Evolutionary conservation across 2,888 invertebrate species (phyloP), one percentile per base, ranked within the genome.

Genomic region (Troides oblongomaculatus): DNA sequence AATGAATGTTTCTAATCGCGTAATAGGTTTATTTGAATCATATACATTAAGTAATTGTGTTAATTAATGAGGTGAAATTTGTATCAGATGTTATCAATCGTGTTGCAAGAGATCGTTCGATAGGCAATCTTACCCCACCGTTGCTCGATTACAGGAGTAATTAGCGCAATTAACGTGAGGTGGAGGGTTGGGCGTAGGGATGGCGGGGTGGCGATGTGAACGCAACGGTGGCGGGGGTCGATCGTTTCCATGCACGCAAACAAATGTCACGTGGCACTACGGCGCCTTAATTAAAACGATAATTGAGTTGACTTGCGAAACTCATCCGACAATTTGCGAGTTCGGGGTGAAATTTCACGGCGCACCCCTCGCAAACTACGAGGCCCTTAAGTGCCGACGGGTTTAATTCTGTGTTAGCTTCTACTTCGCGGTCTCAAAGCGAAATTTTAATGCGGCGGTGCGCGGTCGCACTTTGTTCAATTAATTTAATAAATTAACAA

Each of bases 261-360:
- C 91, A 93, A 92, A 93, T 88, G 92, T 90, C 92, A 92, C 92
- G 92, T 91, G 91, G 89, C 88, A 84, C 84, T 85, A 84, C 76
- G 72, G 74, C 86, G 90, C 91, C 90, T 91, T 92, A 92, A 92
- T 92, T 92, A 92, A 92, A 92, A 92, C 92, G 92, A 92, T 92
- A 92, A 92, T 92, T 92, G 92, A 92, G 92, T 92, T 91, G 92
- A 92, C 91, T 92, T 89, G 90, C 85, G 90, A 91, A 92, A 91
- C 89, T 91, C 90, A 89, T 88, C 90, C 91, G 90, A 90, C 91
- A 89, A 69, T 92, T 92, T 90, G 89, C 86, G 88, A 89, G 90
- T 91, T 89, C 89, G 86, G 82, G 84, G 88, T 84, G 90, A 88
- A 91, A 89, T 88, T 91, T 90, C 88, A 85, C 85, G 85, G 85